These are phyloP conservation scores for Vespertilio murinus DNA, from an alignment of 2,797 vertebrate genomes.

Conservation along the genomic window DNA sequence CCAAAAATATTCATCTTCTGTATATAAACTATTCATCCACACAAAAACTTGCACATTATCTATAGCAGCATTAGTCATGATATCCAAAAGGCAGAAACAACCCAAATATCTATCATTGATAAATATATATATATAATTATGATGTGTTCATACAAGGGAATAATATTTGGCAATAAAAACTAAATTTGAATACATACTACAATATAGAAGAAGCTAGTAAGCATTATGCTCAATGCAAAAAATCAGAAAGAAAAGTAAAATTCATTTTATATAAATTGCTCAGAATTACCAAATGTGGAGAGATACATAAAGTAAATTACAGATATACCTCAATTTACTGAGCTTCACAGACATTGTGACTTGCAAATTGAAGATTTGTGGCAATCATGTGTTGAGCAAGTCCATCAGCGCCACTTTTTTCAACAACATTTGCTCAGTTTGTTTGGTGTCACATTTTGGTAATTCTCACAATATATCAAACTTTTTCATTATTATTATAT, in stretches of 20 bases:
- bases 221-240: background rate
- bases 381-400: background rate
- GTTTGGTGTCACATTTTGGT: background rate
- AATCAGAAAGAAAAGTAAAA: background rate
- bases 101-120: background rate
- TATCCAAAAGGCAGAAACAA: background rate
- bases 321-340: background rate
- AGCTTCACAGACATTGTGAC: background rate
- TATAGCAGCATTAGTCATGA: background rate
- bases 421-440: background rate
- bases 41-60: background rate
- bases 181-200: background rate
- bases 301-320: background rate
- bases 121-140: background rate
- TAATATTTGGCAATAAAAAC: background rate
- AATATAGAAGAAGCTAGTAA: background rate
- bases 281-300: background rate
- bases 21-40: background rate
- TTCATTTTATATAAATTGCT: background rate
- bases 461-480: background rate
- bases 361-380: background rate
- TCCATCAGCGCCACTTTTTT: background rate
- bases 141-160: background rate
- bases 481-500: background rate
- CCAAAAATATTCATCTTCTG: background rate